phyloP scores from a whole-genome alignment of 2,888 invertebrate genomes.

The Molorchus minor region DNA sequence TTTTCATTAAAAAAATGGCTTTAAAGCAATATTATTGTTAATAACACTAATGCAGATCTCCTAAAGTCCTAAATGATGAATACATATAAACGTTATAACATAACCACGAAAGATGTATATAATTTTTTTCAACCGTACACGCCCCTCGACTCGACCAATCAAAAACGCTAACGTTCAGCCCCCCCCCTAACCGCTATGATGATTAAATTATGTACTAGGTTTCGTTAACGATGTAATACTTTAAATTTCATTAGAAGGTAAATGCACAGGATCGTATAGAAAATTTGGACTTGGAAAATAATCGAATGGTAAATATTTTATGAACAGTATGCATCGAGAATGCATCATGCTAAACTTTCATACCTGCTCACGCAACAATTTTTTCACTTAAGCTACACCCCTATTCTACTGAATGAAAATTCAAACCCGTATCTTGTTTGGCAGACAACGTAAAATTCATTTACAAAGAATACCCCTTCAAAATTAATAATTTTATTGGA shows the following conservation, averaged over 20 bases:
- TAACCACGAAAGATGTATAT: conserved; percentile 58
- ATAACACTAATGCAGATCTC: conserved; percentile 63
- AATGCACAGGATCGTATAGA: conserved; percentile 46
- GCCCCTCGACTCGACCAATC: conserved; percentile 50
- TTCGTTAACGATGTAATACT: conserved; percentile 56
- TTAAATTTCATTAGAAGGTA: conserved; percentile 46
- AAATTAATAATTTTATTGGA: no score
- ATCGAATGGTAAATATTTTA: conserved; percentile 27
- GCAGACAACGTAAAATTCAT: conserved; percentile 50
- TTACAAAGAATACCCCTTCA: conserved; percentile 20
- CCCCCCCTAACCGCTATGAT: no score
- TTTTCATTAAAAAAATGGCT: conserved; percentile 63
- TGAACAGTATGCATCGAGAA: no score
- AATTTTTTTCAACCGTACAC: conserved; percentile 53
- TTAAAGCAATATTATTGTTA: conserved; percentile 63
- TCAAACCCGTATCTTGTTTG: conserved; percentile 59
- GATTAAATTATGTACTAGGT: conserved; percentile 52
- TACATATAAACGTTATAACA: conserved; percentile 59
- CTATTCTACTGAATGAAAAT: conserved; percentile 44
- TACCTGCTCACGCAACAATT: conserved; percentile 36
- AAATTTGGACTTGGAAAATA: conserved; percentile 46
- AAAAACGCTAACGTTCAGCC: conserved; percentile 56
- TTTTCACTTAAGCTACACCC: conserved; percentile 52
- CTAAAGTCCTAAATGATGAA: conserved; percentile 58
- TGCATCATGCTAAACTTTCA: conserved; percentile 23